Evolutionary conservation across 2,888 invertebrate genomes (phyloP), one percentile per base, ranked within the genome.

Genomic region (Nephrotoma flavescens): DNA sequence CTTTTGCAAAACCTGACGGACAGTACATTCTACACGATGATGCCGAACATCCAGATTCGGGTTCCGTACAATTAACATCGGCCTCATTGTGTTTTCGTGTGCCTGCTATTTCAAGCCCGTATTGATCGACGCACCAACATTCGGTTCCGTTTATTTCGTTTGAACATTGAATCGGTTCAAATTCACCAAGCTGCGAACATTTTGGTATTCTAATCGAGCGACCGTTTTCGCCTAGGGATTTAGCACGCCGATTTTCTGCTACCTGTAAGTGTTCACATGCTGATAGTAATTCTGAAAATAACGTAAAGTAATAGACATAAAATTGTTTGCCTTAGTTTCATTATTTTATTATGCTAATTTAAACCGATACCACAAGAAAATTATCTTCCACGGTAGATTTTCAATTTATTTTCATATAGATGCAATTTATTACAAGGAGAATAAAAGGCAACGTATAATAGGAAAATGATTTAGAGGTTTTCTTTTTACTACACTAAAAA

Each of bases 1-100:
- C 93, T 86, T 94, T 91, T 88, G 96, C 94, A 90, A 97, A 97
- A 52, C 96, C 97, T 87, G 96, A 94, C 0, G 96, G 95, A 89
- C 97, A 97, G 88, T 96, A 94, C 97, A 97, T 97, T 83, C 97
- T 94, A 89, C 97, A 97, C 0, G 95, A 95, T 89, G 96, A 96
- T 0, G 96, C 96, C 0, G 96, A 94, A 89, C 97, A 97, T 1
- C 94, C 93, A 42, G 94, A 93, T 1, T 95, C 93, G 44, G 94
- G 93, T 85, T 91, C 91, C 45, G 86, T 83, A 44, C 86, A 86
- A 15, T 88, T 89, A 0, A 91, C 91, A 11, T 88, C 88, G 0
- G 89, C 87, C 0, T 90, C 89, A 5, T 89, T 90, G 11, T 88
- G 88, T 0, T 95, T 94, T 88, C 95, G 92, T 0, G 96, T 97